Conservation (phyloP, 2,888 invertebrate genomes). For the Leucophenga maculata region DNA sequence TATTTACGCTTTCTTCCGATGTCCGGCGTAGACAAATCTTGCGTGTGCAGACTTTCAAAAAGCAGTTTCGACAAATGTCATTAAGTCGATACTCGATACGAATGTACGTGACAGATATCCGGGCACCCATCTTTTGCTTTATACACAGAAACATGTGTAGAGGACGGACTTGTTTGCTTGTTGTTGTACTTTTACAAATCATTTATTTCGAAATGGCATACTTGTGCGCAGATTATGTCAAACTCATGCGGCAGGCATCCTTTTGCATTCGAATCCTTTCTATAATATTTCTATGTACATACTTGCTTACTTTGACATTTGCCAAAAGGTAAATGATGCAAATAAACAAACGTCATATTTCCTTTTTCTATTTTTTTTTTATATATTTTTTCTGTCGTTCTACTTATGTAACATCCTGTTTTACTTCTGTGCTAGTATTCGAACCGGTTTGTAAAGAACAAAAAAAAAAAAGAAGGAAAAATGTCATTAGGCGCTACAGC, state of each 20-base stretch:
- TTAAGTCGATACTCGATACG: too few species aligned
- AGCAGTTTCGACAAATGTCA: too few species aligned
- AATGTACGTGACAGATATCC: too few species aligned
- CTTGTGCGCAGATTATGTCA: conserved; percentile 48
- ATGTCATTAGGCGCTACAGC: conserved; percentile 62
- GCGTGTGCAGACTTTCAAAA: too few species aligned
- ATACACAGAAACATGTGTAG: too few species aligned
- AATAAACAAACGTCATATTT: conserved; percentile 67
- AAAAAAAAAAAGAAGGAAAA: conserved; percentile 41
- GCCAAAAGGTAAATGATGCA: conserved; percentile 66
- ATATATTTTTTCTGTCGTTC: too few species aligned
- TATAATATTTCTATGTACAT: not conserved
- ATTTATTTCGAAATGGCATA: conserved; percentile 41
- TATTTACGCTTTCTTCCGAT: too few species aligned
- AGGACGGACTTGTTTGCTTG: too few species aligned
- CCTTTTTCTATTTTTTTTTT: conserved; percentile 26
- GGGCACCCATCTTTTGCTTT: too few species aligned
- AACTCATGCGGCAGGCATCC: conserved; percentile 46
- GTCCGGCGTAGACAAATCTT: too few species aligned
- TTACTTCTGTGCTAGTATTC: conserved; percentile 34
- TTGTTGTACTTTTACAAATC: conserved; percentile 39
- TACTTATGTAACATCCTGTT: too few species aligned
- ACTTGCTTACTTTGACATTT: not conserved
- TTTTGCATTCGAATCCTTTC: conserved; percentile 5
- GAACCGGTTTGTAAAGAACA: conserved; percentile 54